A percentile compares a stretch with the other conserved stretches of the same genome.
Evolutionary conservation across 2,797 vertebrate genomes (phyloP).

Genomic region (Rhinella marina): DNA sequence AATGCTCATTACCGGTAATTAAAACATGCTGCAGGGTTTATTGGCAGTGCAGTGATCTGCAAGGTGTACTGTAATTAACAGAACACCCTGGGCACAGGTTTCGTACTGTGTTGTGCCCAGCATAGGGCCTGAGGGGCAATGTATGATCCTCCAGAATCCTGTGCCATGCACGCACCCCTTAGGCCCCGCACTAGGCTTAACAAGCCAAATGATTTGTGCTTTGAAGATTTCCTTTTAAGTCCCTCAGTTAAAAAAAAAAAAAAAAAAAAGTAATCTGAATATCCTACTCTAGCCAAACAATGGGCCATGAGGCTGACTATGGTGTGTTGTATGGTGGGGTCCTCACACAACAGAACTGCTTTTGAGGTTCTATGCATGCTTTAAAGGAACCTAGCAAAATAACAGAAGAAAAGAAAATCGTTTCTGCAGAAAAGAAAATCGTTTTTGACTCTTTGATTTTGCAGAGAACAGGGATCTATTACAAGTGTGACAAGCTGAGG

Average conservation of each 20-base stretch:
- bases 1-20: slow-evolving; percentile 85
- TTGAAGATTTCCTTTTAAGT: background rate
- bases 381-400: too few relatives aligned
- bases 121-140: background rate
- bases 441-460: too few relatives aligned
- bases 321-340: too few relatives aligned
- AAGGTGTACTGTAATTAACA: background rate
- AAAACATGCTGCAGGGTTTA: background rate
- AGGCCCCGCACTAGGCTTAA: background rate
- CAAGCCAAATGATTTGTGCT: background rate
- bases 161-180: background rate
- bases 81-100: background rate
- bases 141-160: background rate
- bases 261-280: background rate
- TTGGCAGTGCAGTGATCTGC: background rate
- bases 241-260: background rate
- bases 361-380: too few relatives aligned
- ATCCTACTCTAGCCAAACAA: too few relatives aligned
- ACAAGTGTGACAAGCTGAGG: too few relatives aligned
- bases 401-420: too few relatives aligned
- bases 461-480: too few relatives aligned
- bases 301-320: too few relatives aligned
- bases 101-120: too few relatives aligned
- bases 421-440: too few relatives aligned
- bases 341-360: too few relatives aligned